Evolutionary conservation across 2,113 vertebrate genomes (phyloP).

Genomic region (Entomyzon cyanotis): DNA sequence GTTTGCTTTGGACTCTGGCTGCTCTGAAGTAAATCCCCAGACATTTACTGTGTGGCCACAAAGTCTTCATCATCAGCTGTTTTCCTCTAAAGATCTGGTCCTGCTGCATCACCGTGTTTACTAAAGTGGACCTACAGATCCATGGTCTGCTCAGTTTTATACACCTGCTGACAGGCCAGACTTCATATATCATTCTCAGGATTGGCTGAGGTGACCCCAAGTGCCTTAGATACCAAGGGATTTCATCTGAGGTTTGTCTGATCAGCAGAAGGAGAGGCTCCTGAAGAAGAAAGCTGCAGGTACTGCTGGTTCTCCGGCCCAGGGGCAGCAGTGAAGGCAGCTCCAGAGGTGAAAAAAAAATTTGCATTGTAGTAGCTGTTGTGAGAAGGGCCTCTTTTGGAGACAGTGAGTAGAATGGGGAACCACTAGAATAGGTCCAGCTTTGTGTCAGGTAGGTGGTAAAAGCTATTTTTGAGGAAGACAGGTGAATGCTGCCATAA

Average conservation of each 20-base stretch:
- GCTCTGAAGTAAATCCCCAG: neutral
- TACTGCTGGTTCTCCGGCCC: neutral
- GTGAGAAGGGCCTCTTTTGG: neutral
- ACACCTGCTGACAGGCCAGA: neutral
- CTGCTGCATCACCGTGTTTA: neutral
- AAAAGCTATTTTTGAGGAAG: neutral
- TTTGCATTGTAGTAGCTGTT: neutral
- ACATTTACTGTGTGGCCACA: no score
- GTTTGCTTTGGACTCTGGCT: neutral
- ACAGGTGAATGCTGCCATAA: neutral
- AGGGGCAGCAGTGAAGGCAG: neutral
- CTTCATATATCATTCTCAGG: neutral
- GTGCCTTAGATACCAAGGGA: neutral
- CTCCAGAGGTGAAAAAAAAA: neutral
- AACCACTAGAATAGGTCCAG: neutral
- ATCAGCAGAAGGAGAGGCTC: neutral
- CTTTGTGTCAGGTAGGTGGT: neutral
- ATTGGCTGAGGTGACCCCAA: neutral
- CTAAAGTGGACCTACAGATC: accelerated
- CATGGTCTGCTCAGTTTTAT: neutral
- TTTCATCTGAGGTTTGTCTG: neutral
- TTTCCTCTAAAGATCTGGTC: neutral
- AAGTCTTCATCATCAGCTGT: neutral
- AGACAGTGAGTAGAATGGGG: neutral
- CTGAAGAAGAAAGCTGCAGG: neutral